Evolutionary conservation across 2,888 invertebrate genomes (phyloP).

Genomic region (Caenorhabditis sp.): DNA sequence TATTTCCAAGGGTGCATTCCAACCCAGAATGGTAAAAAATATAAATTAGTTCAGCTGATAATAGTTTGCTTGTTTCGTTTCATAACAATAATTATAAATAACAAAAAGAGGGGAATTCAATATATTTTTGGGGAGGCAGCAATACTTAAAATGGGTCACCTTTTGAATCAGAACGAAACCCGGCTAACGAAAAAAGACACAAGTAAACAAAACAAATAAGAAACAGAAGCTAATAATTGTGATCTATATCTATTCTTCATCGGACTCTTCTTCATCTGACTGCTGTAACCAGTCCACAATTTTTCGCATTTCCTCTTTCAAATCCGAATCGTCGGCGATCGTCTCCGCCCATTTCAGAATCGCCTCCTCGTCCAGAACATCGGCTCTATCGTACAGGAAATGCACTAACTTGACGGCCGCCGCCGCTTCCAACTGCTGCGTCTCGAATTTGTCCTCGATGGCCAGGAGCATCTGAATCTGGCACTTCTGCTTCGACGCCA

Average conservation of each 20-base stretch:
- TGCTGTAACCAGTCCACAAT: constrained; percentile 69
- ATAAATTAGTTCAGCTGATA: not conserved
- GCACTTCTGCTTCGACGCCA: constrained; percentile 37
- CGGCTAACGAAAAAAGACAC: not conserved
- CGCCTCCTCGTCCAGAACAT: constrained; percentile 61
- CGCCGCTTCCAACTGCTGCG: too few relatives aligned
- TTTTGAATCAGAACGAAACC: not conserved
- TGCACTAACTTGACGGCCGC: constrained; percentile 61
- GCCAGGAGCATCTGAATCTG: constrained; percentile 71
- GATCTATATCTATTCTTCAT: not conserved
- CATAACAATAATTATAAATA: not conserved
- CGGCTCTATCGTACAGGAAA: constrained; percentile 64
- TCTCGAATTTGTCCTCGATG: constrained; percentile 65
- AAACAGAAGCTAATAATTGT: not conserved
- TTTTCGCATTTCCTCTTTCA: constrained; percentile 49
- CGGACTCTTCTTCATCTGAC: constrained; percentile 51
- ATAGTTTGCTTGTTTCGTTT: not conserved
- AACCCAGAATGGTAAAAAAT: not conserved
- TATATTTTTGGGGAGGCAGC: not conserved
- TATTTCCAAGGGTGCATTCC: not conserved
- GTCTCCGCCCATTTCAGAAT: constrained; percentile 68
- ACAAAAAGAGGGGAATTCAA: constrained; percentile 1
- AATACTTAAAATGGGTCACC: not conserved
- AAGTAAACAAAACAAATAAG: constrained; percentile 3
- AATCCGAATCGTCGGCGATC: constrained; percentile 38